Evolutionary conservation across 2,113 vertebrate genomes (phyloP).

Genomic region (Oreochromis spilurus): DNA sequence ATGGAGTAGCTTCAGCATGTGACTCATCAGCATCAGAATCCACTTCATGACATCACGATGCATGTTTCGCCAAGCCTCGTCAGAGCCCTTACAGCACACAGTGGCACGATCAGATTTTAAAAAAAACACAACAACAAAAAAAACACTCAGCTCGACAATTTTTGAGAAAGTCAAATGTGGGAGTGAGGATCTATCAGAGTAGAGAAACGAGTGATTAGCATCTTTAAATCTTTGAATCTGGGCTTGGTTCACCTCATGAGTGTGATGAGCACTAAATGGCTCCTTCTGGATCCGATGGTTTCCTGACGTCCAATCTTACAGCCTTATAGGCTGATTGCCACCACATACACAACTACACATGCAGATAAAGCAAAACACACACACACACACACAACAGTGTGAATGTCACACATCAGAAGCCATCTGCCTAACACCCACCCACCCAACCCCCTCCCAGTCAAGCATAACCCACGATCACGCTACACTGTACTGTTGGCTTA

Average conservation of each 20-base stretch:
- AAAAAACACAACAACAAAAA: too few relatives aligned
- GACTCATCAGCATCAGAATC: conserved; percentile 65
- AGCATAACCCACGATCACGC: conserved; percentile 47
- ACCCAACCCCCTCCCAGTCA: conserved; percentile 48
- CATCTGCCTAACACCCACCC: conserved; percentile 43
- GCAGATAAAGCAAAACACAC: not conserved
- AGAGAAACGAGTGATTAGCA: not conserved
- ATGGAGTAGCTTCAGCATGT: conserved; percentile 60
- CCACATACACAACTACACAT: not conserved
- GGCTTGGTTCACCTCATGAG: not conserved
- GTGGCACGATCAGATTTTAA: not conserved
- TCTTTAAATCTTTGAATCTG: conserved; percentile 1
- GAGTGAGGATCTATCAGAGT: not conserved
- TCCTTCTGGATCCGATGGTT: conserved; percentile 6
- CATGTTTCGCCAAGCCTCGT: conserved; percentile 38
- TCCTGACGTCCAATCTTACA: not conserved
- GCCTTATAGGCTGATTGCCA: not conserved
- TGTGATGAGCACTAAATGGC: conserved; percentile 28
- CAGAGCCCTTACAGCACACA: not conserved
- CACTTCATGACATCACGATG: conserved; percentile 66
- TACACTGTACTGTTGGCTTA: conserved; percentile 30
- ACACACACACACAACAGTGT: not conserved
- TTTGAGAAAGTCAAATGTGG: not conserved
- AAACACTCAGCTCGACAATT: not conserved
- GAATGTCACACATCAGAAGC: conserved; percentile 34